Conservation (phyloP, 2,797 vertebrate species). For the Pygocentrus nattereri region DNA sequence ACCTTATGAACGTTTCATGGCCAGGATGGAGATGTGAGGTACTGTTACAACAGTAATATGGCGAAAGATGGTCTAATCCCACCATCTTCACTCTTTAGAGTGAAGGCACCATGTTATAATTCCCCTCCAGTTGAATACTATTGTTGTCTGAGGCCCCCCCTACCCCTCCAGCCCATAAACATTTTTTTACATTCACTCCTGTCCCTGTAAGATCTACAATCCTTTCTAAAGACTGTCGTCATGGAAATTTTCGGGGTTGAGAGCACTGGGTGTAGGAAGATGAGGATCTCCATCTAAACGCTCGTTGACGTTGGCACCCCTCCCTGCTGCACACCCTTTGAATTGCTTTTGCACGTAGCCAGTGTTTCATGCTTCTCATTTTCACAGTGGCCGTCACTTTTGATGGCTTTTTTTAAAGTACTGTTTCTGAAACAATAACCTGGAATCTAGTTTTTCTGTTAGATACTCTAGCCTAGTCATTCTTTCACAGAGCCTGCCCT, state of each 20-base stretch:
- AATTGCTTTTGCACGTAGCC: constrained; percentile 32
- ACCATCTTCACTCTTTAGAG: not conserved
- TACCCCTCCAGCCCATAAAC: not conserved
- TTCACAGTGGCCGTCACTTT: not conserved
- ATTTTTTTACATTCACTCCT: constrained; percentile 6
- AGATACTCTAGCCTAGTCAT: not conserved
- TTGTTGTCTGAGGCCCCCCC: not conserved
- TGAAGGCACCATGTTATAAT: not conserved
- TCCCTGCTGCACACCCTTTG: not conserved
- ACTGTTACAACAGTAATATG: not conserved
- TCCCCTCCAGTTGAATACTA: not conserved
- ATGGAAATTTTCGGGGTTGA: constrained; percentile 60
- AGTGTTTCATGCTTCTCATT: constrained; percentile 40
- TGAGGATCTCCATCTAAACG: constrained; percentile 55
- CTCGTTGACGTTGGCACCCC: constrained; percentile 49
- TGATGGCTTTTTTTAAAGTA: not conserved
- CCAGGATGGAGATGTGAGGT: no score
- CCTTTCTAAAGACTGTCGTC: constrained; percentile 52
- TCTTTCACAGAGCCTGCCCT: not conserved
- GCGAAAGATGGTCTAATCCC: not conserved
- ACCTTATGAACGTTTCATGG: no score
- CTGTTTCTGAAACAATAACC: not conserved
- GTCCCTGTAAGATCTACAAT: constrained; percentile 14
- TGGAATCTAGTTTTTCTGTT: not conserved
- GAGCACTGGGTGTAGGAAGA: constrained; percentile 48